Evolutionary conservation across 2,888 invertebrate species (phyloP).

Genomic region (Junonia oenone): DNA sequence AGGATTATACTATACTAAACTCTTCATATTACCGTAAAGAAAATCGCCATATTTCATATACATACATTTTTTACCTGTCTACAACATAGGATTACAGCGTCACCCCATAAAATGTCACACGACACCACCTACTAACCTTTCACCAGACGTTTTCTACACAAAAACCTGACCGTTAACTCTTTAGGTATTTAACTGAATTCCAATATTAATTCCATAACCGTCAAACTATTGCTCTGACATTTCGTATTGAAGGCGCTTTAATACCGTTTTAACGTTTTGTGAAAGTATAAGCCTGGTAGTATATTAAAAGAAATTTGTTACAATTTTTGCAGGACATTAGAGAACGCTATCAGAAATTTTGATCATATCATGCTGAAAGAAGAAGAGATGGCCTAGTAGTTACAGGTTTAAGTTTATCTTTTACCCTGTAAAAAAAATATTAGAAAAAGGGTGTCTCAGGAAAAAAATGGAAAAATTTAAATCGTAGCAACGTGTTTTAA

Average conservation of each 20-base stretch:
- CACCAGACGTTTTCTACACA: slow-evolving; percentile 18
- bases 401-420: too few species aligned
- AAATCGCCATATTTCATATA: neutral
- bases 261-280: neutral
- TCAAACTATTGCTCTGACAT: neutral
- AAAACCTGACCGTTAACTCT: slow-evolving; percentile 9
- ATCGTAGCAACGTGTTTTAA: too few species aligned
- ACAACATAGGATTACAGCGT: slow-evolving; percentile 36
- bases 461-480: too few species aligned
- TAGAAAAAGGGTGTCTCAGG: too few species aligned
- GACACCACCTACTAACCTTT: slow-evolving; percentile 39
- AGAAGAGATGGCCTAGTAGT: too few species aligned
- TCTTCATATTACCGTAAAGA: too few species aligned
- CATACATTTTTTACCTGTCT: slow-evolving; percentile 8
- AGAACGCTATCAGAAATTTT: too few species aligned
- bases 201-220: neutral
- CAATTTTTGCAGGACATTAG: too few species aligned
- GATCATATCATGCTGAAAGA: too few species aligned
- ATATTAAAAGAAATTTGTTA: too few species aligned
- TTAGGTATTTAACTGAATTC: neutral
- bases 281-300: too few species aligned
- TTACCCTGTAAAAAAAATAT: too few species aligned
- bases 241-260: neutral
- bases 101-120: slow-evolving; percentile 43
- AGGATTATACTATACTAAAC: neutral